Evolutionary conservation across 1,140 invertebrate species (phyloP).

Genomic region (Eriocheir sinensis): DNA sequence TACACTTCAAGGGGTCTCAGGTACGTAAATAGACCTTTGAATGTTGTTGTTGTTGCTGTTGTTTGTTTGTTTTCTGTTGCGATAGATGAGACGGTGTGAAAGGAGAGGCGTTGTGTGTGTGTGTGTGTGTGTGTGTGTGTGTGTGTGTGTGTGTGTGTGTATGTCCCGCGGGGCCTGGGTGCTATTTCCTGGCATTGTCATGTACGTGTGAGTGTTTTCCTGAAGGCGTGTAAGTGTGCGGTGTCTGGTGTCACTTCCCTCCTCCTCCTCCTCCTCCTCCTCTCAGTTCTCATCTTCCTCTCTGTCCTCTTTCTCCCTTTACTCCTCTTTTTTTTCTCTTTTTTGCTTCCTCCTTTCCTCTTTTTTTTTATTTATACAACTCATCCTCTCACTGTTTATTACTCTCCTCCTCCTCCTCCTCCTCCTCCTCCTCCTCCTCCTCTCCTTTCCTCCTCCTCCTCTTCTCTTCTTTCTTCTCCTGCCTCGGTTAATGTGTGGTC

Average conservation of each 20-base stretch:
- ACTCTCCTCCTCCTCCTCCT: not conserved
- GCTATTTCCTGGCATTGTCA: no score
- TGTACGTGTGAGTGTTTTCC: not conserved
- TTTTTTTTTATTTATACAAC: no score
- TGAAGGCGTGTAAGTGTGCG: not conserved
- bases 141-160: constrained; percentile 30
- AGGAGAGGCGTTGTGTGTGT: no score
- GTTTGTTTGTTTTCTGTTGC: no score
- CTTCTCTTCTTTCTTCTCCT: no score
- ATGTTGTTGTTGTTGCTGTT: no score
- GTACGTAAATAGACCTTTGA: not conserved
- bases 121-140: constrained; percentile 46
- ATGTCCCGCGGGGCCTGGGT: not conserved
- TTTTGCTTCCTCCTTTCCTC: not conserved
- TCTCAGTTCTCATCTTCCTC: not conserved
- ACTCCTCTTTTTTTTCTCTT: not conserved
- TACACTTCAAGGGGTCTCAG: not conserved
- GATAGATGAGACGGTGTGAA: no score
- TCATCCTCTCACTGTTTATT: no score
- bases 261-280: not conserved
- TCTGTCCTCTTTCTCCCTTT: not conserved
- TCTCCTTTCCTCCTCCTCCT: no score
- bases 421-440: not conserved
- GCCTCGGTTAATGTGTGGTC: not conserved
- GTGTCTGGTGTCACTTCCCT: not conserved